Conservation (phyloP, 2,888 invertebrate species). For the Caradrina clavipalpis region DNA sequence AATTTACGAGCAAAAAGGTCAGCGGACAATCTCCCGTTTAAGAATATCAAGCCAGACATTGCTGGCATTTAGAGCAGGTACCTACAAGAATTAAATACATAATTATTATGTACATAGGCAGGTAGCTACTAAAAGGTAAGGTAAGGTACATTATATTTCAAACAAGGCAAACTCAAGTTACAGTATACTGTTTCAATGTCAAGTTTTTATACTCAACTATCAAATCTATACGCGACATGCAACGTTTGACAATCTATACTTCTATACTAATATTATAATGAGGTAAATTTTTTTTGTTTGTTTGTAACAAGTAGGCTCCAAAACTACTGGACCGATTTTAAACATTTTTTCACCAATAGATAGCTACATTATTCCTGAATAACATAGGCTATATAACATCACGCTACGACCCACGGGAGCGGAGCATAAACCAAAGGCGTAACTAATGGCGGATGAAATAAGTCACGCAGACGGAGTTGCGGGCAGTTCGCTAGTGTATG, state of each 20-base stretch:
- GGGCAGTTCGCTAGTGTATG: no score
- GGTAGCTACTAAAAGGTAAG: neutral
- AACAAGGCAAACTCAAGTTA: constrained; percentile 20
- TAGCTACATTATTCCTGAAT: no score
- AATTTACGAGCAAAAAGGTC: neutral
- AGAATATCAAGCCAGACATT: constrained; percentile 2
- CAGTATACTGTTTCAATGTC: constrained; percentile 32
- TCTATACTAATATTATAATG: no score
- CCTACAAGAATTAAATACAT: neutral
- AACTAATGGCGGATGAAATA: no score
- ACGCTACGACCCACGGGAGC: no score
- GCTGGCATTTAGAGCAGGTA: neutral
- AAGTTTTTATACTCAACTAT: constrained; percentile 31
- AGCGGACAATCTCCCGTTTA: neutral
- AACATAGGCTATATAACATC: no score
- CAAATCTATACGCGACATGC: constrained; percentile 27
- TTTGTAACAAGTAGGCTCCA: no score
- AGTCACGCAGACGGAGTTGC: no score
- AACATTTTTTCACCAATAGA: no score
- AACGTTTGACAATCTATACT: constrained; percentile 21
- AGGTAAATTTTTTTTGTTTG: no score
- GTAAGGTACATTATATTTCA: constrained; percentile 10
- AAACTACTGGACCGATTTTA: no score
- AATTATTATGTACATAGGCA: neutral
- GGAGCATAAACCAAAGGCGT: no score